Base-by-base conservation (phyloP, 2,113 vertebrate genomes). In the Zosterops hypoxanthus region DNA sequence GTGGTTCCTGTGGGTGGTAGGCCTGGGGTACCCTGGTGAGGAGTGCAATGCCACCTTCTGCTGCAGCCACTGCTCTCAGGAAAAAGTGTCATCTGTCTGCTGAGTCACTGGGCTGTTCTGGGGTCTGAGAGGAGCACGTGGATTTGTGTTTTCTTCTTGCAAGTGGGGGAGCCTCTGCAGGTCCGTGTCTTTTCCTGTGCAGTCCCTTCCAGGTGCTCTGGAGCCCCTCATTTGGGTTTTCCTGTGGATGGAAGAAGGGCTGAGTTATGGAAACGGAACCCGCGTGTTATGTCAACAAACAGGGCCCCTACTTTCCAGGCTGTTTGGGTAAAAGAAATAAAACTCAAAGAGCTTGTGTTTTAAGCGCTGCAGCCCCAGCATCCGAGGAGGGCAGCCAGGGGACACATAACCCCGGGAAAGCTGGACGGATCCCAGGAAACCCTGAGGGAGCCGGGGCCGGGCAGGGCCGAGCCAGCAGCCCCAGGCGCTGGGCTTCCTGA, bases 341-440 rank as follows among this genome's bases (percentile, higher is more conserved):
- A 56, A 36, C 56, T 70, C 61, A 76, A 72, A 80, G 70, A 44
- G 22, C 26, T 75, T 29, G 53, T 79, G 78, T 76, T 87, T 52
- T 9, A 49, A 82, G 36, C 42, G 53, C 50, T 46, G 57, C 34
- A 47, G 71, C 46, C 25, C 39, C 79, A 80, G 82, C 88, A 42
- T 60, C 63, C 1, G 12, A 77, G 57, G 85, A 94, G 78, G 66
- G 92, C 88, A 93, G 85, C 91, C 91, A 91, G 68, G 75, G 93
- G 88, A 72, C 73, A 26, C 0, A 2, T 33, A 86, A 29, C 64
- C 33, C 71, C 34, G 33, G 94, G 94, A 76, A 90, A 90, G 85
- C 90, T 93, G 95, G 90, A 80, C 56, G 72, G 41, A 44, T 93
- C 85, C 86, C 85, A 77, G 75, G 59, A 83, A 81, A 41, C 34